phyloP scores from a whole-genome alignment of 2,113 vertebrate species.

The Struthio camelus region DNA sequence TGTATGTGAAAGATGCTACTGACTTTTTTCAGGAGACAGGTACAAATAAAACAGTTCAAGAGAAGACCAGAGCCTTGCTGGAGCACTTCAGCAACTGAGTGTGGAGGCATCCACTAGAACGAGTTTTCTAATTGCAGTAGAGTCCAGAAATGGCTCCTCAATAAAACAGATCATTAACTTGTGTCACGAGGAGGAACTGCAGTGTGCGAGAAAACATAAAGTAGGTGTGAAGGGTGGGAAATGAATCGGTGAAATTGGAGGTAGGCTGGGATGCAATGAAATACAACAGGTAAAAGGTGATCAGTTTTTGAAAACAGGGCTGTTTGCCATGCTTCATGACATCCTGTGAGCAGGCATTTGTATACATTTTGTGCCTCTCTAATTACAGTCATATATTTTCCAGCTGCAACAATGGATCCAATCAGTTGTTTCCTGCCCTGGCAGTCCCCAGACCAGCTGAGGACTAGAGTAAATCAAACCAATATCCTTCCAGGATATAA shows the following conservation, averaged over 20 bases:
- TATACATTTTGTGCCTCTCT: background rate
- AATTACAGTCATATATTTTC: background rate
- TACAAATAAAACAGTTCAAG: background rate
- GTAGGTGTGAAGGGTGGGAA: background rate
- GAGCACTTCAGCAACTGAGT: accelerated
- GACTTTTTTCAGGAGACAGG: background rate
- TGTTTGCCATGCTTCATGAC: background rate
- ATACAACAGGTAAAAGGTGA: background rate
- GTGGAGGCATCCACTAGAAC: background rate
- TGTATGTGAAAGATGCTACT: background rate
- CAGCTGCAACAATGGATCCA: background rate
- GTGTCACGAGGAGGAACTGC: background rate
- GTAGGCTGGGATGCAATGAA: background rate
- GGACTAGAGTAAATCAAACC: background rate
- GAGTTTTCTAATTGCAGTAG: background rate
- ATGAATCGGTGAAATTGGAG: background rate
- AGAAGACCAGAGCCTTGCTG: background rate
- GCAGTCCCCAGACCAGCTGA: background rate
- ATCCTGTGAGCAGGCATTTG: background rate
- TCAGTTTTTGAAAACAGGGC: background rate
- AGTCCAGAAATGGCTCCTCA: background rate
- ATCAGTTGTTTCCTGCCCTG: background rate
- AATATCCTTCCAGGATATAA: background rate
- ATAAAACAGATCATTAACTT: background rate
- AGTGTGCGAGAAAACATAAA: background rate